phyloP scores from a whole-genome alignment of 2,888 invertebrate species.

The Stenurella melanura region DNA sequence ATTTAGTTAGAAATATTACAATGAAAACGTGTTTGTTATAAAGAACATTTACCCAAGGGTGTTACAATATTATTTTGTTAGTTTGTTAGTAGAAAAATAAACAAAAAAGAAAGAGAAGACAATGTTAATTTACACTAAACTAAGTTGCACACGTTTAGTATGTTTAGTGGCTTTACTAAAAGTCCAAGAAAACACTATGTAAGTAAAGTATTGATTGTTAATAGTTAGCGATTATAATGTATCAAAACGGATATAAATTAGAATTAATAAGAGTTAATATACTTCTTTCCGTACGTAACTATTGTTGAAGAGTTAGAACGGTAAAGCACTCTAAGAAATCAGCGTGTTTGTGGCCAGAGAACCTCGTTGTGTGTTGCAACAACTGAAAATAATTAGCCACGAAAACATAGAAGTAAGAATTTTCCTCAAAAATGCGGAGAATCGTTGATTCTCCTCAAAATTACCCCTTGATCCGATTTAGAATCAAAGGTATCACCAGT shows the following conservation, averaged over 20 bases:
- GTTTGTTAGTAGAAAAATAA: not conserved
- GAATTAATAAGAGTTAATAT: conserved; percentile 16
- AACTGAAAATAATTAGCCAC: conserved; percentile 1
- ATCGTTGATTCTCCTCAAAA: not conserved
- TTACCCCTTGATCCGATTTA: not conserved
- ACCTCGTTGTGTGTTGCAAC: not conserved
- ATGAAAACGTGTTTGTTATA: not conserved
- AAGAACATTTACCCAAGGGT: not conserved
- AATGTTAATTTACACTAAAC: not conserved
- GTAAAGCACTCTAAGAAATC: conserved; percentile 12
- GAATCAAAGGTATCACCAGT: conserved; percentile 38
- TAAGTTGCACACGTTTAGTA: not conserved
- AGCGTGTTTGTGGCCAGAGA: conserved; percentile 37
- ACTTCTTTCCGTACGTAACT: conserved; percentile 16
- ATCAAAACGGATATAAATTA: not conserved
- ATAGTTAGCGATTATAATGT: not conserved
- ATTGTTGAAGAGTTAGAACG: not conserved
- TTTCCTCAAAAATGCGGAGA: not conserved
- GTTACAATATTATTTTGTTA: not conserved
- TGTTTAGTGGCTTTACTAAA: conserved; percentile 1
- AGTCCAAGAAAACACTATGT: not conserved
- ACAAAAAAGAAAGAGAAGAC: not conserved
- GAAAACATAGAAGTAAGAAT: not conserved
- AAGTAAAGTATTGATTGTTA: not conserved
- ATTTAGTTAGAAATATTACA: not conserved